phyloP scores from a whole-genome alignment of 2,113 vertebrate species.

The Glareola pratincola region DNA sequence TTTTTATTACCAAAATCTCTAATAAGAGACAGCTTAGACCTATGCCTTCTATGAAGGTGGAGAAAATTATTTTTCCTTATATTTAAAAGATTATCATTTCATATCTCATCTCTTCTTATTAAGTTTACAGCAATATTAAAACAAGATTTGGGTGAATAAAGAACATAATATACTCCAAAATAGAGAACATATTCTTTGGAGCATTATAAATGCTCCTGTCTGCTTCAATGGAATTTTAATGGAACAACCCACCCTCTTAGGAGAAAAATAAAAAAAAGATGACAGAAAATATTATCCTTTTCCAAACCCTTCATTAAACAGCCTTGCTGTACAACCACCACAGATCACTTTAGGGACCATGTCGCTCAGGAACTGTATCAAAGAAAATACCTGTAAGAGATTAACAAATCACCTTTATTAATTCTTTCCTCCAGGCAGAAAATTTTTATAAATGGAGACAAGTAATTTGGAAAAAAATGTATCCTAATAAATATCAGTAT shows the following conservation, averaged over 20 bases:
- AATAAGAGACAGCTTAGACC: conserved; percentile 65
- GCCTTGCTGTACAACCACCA: background rate
- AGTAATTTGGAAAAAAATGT: background rate
- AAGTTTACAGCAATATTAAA: conserved; percentile 72
- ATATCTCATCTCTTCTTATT: conserved; percentile 69
- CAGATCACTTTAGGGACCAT: background rate
- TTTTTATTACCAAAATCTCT: conserved; percentile 58
- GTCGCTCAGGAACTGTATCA: background rate
- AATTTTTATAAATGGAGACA: background rate
- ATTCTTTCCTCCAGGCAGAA: background rate
- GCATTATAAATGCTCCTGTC: conserved; percentile 45
- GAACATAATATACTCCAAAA: conserved; percentile 65
- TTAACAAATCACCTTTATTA: background rate
- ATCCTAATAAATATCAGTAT: background rate
- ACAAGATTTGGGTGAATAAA: conserved; percentile 72
- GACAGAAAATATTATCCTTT: conserved; percentile 19
- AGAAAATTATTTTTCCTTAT: conserved; percentile 66
- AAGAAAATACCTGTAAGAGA: background rate
- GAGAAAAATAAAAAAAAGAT: background rate
- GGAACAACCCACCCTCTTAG: conserved; percentile 6
- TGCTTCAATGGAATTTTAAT: conserved; percentile 66
- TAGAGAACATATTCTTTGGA: conserved; percentile 51
- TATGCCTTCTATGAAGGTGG: conserved; percentile 46
- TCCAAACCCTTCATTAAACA: background rate
- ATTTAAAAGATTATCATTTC: conserved; percentile 63